These are phyloP conservation scores for Poecilia velifera DNA, from an alignment of 2,797 vertebrate species.

Conservation along the genomic window DNA sequence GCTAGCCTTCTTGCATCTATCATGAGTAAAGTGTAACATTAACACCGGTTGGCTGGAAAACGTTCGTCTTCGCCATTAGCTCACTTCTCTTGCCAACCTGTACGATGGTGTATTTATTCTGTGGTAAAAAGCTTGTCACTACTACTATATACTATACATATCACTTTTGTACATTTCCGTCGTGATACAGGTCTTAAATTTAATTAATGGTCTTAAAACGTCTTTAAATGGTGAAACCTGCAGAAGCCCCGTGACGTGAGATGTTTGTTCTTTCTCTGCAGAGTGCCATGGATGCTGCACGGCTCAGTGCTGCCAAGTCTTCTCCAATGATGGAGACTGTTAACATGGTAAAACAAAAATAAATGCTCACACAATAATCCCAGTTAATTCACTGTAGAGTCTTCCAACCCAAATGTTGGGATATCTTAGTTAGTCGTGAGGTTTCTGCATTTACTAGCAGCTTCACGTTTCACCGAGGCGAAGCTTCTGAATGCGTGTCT, in stretches of 20 bases:
- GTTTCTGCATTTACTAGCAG: not conserved
- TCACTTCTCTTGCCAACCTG: too few species aligned
- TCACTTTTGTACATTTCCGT: too few species aligned
- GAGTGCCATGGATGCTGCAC: constrained; percentile 95
- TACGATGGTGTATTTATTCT: too few species aligned
- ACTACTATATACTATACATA: too few species aligned
- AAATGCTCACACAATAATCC: not conserved
- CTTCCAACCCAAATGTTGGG: constrained; percentile 4
- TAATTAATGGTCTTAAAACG: too few species aligned
- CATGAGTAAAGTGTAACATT: too few species aligned
- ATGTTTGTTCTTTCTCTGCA: constrained; percentile 53
- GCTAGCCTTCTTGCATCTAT: too few species aligned
- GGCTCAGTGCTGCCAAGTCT: constrained; percentile 95
- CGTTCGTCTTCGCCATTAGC: too few species aligned
- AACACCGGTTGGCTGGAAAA: too few species aligned
- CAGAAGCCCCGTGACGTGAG: not conserved
- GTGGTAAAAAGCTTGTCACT: too few species aligned
- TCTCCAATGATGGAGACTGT: constrained; percentile 99
- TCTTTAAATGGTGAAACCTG: too few species aligned
- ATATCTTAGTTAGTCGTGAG: not conserved
- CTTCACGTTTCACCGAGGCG: not conserved
- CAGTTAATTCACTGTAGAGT: not conserved
- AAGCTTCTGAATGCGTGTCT: constrained; percentile 18
- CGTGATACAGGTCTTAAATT: too few species aligned
- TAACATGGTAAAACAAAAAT: constrained; percentile 86